Percentiles rank a stretch among this genome's conserved stretches.
Conservation (phyloP, 1,140 invertebrate species). For the Ceratitis capitata region DNA sequence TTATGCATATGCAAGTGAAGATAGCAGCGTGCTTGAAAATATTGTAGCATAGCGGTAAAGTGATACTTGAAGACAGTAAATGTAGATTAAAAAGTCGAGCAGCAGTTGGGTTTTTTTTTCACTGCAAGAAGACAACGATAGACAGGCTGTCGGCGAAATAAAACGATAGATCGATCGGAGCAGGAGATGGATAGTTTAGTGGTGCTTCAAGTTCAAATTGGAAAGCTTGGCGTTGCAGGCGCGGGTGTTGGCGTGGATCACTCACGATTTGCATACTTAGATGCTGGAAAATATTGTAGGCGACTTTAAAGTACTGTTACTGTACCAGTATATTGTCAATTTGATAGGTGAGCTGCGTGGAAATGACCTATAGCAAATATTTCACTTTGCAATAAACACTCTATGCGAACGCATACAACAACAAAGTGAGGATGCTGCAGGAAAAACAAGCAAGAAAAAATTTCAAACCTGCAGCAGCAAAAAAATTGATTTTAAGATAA, state of each 20-base stretch:
- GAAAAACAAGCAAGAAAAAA: not conserved
- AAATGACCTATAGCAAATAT: not conserved
- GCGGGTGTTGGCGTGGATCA: not conserved
- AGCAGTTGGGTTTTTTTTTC: too few relatives aligned
- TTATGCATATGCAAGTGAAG: not conserved
- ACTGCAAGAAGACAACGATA: not conserved
- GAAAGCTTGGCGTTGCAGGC: not conserved
- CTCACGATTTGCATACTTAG: not conserved
- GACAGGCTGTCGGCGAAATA: slow-evolving; percentile 7
- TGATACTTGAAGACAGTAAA: not conserved
- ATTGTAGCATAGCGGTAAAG: slow-evolving; percentile 10
- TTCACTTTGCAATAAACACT: not conserved
- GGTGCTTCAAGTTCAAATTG: not conserved
- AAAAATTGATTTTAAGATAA: too few relatives aligned
- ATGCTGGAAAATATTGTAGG: not conserved
- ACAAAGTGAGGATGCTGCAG: not conserved
- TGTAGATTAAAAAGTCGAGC: not conserved
- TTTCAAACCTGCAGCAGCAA: not conserved
- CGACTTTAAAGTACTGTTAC: not conserved
- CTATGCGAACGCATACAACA: not conserved
- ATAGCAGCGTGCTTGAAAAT: not conserved
- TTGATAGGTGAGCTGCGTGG: not conserved
- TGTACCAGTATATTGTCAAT: not conserved
- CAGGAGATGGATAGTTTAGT: not conserved
- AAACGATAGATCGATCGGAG: not conserved